Evolutionary conservation across 1,140 invertebrate species (phyloP), one percentile per base, ranked within the genome.

Genomic region (Branchinecta lindahli): DNA sequence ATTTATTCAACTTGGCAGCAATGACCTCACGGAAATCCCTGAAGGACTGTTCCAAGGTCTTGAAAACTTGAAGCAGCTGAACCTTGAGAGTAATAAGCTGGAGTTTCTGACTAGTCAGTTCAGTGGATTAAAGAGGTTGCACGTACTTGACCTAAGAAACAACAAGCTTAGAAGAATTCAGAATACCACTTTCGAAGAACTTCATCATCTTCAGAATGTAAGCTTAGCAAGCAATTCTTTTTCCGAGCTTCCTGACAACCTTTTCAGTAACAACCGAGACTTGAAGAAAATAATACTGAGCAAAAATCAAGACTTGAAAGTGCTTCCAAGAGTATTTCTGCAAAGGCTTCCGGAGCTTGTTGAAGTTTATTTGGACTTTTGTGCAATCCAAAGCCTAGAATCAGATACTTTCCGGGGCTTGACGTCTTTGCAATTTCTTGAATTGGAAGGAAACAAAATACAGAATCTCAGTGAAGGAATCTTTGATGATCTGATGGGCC

Each of bases 1-100:
- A 61, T 61, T 61, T 61, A 61, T 61, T 61, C 12, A 61, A 61
- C 52, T 61, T 61, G 52, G 52, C 18, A 20, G 52, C 18, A 61
- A 61, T 61, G 52, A 61, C 18, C 4, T 61, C 2, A 20, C 18
- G 1, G 52, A 61, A 61, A 12, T 61, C 12, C 52, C 52, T 61
- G 12, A 61, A 61, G 52, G 18, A 6, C 12, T 61, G 18, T 61
- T 61, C 52, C 1, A 61, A 15, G 52, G 52, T 3, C 52, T 61
- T 15, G 18, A 61, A 6, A 61, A 61, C 52, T 6, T 61, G 52
- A 61, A 61, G 18, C 52, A 61, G 18, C 18, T 61, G 6, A 61
- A 61, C 18, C 52, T 61, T 1, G 12, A 61, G 18, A 61, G 18
- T 6, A 61, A 61, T 6, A 61, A 61, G 4, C 4, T 61, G 4